Evolutionary conservation across 2,113 vertebrate species (phyloP).

Genomic region (Spermophilus dauricus): DNA sequence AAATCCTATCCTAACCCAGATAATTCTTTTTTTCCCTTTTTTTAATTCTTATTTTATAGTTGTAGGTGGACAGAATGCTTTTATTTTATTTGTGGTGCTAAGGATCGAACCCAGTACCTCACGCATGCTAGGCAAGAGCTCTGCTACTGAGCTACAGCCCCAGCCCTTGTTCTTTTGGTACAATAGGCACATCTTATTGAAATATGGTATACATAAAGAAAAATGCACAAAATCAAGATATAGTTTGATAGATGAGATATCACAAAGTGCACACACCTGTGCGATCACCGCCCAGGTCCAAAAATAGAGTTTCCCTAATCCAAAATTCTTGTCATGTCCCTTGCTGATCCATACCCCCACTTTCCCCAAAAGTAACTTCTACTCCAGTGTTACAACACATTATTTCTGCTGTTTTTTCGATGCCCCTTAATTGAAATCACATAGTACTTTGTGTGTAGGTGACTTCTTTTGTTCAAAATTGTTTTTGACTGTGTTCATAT

Average conservation of each 20-base stretch:
- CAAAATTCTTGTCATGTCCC: neutral
- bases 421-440: constrained; percentile 2
- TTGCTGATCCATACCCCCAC: neutral
- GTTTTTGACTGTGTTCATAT: neutral
- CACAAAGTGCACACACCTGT: neutral
- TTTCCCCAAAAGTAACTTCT: neutral
- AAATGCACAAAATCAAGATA: neutral
- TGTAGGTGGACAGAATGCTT: too few relatives aligned
- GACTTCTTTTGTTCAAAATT: neutral
- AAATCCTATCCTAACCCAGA: neutral
- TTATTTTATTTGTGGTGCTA: too few relatives aligned
- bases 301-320: neutral
- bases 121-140: too few relatives aligned
- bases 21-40: too few relatives aligned
- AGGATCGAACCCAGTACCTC: too few relatives aligned
- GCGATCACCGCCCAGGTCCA: neutral
- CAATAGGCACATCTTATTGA: neutral
- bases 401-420: neutral
- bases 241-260: neutral
- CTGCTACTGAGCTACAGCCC: too few relatives aligned
- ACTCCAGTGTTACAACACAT: neutral
- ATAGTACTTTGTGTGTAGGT: neutral
- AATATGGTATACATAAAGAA: neutral
- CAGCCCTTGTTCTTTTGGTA: neutral
- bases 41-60: too few relatives aligned